Conservation (phyloP, 2,888 invertebrate species). For the Pterostichus madidus region DNA sequence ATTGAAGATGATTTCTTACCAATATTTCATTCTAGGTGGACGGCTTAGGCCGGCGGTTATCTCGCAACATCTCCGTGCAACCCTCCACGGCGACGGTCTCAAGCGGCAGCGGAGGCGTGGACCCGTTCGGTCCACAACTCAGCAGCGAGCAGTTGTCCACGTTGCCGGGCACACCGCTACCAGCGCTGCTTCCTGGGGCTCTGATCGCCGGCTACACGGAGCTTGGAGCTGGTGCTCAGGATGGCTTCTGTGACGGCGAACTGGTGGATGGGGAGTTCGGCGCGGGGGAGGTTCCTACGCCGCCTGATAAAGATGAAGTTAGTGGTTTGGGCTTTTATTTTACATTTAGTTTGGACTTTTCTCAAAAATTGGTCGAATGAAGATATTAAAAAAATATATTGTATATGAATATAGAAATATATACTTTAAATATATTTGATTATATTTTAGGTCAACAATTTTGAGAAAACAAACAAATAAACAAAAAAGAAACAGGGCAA, state of each 20-base stretch:
- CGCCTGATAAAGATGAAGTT: slow-evolving; percentile 73
- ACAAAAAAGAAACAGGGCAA: too few species aligned
- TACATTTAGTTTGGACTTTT: too few species aligned
- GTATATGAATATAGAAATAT: too few species aligned
- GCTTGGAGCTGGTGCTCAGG: slow-evolving; percentile 11
- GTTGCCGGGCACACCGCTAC: slow-evolving; percentile 76
- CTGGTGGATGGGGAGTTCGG: slow-evolving; percentile 54
- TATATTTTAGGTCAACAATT: too few species aligned
- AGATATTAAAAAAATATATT: too few species aligned
- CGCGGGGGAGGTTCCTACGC: slow-evolving; percentile 70
- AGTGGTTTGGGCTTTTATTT: slow-evolving; percentile 3
- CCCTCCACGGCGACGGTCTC: slow-evolving; percentile 76
- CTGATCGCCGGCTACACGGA: slow-evolving; percentile 42
- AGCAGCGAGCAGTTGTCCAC: slow-evolving; percentile 73
- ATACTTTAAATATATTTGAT: too few species aligned
- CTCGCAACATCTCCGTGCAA: slow-evolving; percentile 43
- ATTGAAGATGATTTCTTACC: too few species aligned
- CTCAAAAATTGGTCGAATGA: too few species aligned
- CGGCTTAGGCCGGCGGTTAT: background rate
- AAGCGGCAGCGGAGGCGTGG: slow-evolving; percentile 69
- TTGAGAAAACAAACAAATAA: too few species aligned
- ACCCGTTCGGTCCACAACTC: slow-evolving; percentile 79
- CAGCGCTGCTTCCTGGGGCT: slow-evolving; percentile 74
- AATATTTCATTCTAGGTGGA: background rate
- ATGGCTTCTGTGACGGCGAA: slow-evolving; percentile 67